Conservation (phyloP, 2,113 vertebrate species). For the Lepidothrix coronata region DNA sequence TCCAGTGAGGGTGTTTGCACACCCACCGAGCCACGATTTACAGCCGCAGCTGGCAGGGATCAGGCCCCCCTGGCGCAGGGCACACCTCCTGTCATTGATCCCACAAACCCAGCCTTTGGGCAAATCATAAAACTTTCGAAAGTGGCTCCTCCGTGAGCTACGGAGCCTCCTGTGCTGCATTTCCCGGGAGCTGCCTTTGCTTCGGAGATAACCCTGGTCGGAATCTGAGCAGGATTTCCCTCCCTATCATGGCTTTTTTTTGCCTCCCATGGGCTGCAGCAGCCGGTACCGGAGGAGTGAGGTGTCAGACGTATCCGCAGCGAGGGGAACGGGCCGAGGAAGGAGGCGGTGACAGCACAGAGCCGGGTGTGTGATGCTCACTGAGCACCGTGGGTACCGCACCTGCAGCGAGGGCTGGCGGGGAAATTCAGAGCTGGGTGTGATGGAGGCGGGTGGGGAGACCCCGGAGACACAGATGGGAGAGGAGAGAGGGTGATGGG, state of each 20-base stretch:
- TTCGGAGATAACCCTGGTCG: rapidly evolving
- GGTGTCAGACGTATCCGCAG: not conserved
- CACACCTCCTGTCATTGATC: not conserved
- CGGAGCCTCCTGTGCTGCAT: rapidly evolving
- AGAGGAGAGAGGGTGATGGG: not conserved
- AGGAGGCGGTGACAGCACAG: not conserved
- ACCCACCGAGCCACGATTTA: not conserved
- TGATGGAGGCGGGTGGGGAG: not conserved
- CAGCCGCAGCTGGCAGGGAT: not conserved
- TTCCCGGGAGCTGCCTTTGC: not conserved
- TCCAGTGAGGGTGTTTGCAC: not conserved
- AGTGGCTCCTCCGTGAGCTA: not conserved
- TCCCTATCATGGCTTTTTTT: not conserved
- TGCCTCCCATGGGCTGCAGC: not conserved
- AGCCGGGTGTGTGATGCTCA: not conserved
- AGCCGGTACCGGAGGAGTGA: rapidly evolving
- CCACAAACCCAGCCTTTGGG: constrained; percentile 5
- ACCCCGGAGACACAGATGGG: not conserved
- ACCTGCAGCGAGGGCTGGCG: rapidly evolving
- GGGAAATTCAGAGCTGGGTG: not conserved
- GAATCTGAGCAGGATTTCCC: not conserved
- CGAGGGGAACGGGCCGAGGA: rapidly evolving
- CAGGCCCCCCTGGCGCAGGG: not conserved
- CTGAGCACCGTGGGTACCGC: rapidly evolving
- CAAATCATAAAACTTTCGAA: not conserved